Base-by-base conservation (phyloP, 2,113 vertebrate species). In the Periophthalmus modestus region DNA sequence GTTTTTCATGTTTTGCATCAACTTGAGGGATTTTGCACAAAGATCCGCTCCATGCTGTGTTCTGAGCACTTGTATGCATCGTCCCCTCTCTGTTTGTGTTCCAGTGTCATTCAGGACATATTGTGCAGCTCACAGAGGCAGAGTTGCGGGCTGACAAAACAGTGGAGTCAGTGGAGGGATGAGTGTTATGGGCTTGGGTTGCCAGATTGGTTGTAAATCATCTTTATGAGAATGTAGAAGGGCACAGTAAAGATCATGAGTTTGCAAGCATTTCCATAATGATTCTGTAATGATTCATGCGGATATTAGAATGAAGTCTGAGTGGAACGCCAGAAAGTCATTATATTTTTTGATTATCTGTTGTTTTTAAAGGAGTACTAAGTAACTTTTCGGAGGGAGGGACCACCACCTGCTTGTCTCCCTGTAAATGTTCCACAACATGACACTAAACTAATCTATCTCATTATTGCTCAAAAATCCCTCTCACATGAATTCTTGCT, bases 161-260 rank as follows among this genome's bases (percentile, higher is more conserved):
- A 76, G 71, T 82, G 79, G 72, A 79, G 83, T 73, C 81, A 89
- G 71, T 57, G 74, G 63, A 72, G 82, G 79, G 81, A 79, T 76
- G 39, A 72, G 80, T 82, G 79, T 86, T 87, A 88, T 82, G 78
- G 78, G 87, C 80, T 89, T 75, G 63, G 55, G 84, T 82, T 80
- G 84, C 85, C 78, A 87, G 72, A 80, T 77, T 87, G 85, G 81
- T 77, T 86, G 69, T 72, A 88, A 90, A 92, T 92, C 89, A 87
- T 89, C 69, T 92, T 89, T 89, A 87, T 71, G 82, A 89, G 80
- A 72, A 79, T 52, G 24, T 68, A 66, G 76, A 77, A 74, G 81
- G 70, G 66, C 34, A 79, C 74, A 76, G 57, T 67, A 66, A 76
- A 75, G 68, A 70, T 74, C 69, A 62, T 39, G 21, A 73, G 74